Evolutionary conservation across 2,797 vertebrate species (phyloP).

Genomic region (Uromys caudimaculatus): DNA sequence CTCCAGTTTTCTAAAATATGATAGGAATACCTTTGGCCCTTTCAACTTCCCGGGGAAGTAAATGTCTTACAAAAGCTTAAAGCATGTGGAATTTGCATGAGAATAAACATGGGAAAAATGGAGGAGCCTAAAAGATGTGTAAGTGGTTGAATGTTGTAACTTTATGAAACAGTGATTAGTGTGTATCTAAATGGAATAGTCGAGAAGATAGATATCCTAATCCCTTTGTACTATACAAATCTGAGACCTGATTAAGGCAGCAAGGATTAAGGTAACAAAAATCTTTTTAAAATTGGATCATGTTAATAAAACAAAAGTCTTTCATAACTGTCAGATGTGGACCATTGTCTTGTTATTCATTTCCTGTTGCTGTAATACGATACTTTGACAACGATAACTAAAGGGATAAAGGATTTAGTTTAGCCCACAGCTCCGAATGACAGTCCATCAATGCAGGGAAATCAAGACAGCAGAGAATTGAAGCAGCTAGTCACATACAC

Average conservation of each 20-base stretch:
- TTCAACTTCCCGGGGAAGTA: not conserved
- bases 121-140: not conserved
- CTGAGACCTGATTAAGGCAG: not conserved
- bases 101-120: not conserved
- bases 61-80: not conserved
- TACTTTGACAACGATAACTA: not conserved
- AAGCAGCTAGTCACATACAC: not conserved
- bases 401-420: not conserved
- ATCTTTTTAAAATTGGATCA: constrained; percentile 14
- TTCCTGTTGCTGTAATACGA: not conserved
- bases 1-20: not conserved
- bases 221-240: not conserved
- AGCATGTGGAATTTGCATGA: not conserved
- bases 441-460: not conserved
- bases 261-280: not conserved
- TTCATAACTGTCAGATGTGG: not conserved
- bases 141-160: not conserved
- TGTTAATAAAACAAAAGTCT: not conserved
- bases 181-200: constrained; percentile 18
- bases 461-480: not conserved
- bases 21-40: not conserved
- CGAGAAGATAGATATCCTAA: not conserved
- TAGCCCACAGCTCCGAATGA: not conserved
- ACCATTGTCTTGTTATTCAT: not conserved
- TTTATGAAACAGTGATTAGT: constrained; percentile 40